Conservation (phyloP, 2,797 vertebrate genomes). For the Limnodromus scolopaceus region DNA sequence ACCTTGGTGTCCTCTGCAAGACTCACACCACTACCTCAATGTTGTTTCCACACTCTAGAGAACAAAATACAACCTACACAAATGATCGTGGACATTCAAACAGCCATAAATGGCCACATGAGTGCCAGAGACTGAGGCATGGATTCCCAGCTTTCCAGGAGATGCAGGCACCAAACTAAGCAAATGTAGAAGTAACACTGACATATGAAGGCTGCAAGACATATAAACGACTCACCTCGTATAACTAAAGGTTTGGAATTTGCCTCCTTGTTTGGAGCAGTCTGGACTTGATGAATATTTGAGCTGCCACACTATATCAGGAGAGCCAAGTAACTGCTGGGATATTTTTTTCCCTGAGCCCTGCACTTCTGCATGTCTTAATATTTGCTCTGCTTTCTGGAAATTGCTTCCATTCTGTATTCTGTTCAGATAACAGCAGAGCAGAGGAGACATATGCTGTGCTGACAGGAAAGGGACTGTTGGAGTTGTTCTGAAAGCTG, state of each 20-base stretch:
- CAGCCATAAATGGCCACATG: accelerated
- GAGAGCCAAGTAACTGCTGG: background rate
- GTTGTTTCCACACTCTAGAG: background rate
- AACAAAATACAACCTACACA: background rate
- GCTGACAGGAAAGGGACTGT: slow-evolving; percentile 43
- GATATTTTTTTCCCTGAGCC: background rate
- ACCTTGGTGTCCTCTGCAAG: background rate
- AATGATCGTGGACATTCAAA: background rate
- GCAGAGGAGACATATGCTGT: slow-evolving; percentile 43
- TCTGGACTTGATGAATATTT: background rate
- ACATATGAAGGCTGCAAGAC: background rate
- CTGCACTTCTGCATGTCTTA: background rate
- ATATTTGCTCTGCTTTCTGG: slow-evolving; percentile 32
- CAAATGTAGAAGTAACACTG: background rate
- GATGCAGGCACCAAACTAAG: background rate
- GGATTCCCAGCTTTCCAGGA: background rate
- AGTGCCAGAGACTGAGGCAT: background rate
- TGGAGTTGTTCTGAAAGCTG: slow-evolving; percentile 16
- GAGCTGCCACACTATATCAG: background rate
- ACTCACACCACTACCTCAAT: background rate
- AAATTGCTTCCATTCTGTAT: slow-evolving; percentile 51
- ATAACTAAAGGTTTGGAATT: background rate
- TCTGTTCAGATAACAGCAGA: slow-evolving; percentile 47
- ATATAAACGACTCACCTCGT: accelerated
- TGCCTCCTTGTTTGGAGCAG: background rate